These are phyloP conservation scores for Mactra quadrangularis DNA, from an alignment of 1,140 invertebrate species.

Conservation along the genomic window DNA sequence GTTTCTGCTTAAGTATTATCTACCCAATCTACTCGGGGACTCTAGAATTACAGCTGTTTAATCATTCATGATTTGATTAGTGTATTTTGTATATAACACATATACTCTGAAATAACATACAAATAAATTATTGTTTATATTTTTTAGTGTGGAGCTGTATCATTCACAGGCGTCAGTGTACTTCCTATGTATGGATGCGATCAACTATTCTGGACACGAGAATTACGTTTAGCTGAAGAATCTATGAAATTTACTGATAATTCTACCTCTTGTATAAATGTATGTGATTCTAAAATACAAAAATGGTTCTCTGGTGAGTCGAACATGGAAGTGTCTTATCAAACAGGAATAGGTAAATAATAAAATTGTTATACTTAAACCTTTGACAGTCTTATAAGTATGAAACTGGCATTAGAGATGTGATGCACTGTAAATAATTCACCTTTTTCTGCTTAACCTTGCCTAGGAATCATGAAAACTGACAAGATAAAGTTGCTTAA, in stretches of 20 bases:
- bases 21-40: not conserved
- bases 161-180: slow-evolving; percentile 9
- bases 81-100: too few species aligned
- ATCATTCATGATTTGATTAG: not conserved
- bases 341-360: not conserved
- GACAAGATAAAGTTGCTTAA: too few species aligned
- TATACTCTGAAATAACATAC: too few species aligned
- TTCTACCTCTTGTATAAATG: too few species aligned
- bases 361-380: too few species aligned
- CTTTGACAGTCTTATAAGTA: too few species aligned
- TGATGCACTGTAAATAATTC: too few species aligned
- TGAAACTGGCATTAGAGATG: too few species aligned
- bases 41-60: not conserved
- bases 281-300: too few species aligned
- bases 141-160: not conserved
- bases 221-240: slow-evolving; percentile 13
- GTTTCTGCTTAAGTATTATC: not conserved
- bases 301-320: slow-evolving; percentile 2
- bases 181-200: slow-evolving; percentile 28
- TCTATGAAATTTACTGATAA: not conserved
- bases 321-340: not conserved
- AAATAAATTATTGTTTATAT: too few species aligned
- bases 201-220: slow-evolving; percentile 42
- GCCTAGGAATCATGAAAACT: too few species aligned
- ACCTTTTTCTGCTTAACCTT: too few species aligned